These are phyloP conservation scores for Nothocercus nigrocapillus DNA, from an alignment of 2,113 vertebrate genomes.

Conservation along the genomic window DNA sequence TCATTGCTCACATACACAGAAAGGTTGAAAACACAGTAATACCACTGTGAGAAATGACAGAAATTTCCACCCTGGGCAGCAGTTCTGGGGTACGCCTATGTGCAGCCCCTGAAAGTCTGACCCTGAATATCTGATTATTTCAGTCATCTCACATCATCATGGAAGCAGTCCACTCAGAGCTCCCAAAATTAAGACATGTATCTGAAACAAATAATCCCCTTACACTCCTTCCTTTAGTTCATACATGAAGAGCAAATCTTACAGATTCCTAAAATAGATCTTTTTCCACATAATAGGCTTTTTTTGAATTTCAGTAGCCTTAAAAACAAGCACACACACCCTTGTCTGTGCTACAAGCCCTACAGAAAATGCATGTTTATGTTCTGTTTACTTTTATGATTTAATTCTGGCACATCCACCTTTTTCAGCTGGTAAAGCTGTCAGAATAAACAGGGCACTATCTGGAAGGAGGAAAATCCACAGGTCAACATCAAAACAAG, in stretches of 20 bases:
- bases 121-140: not conserved
- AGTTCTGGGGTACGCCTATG: not conserved
- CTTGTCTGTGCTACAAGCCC: not conserved
- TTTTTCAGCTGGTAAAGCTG: constrained; percentile 64
- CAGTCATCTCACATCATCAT: not conserved
- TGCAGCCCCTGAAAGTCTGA: not conserved
- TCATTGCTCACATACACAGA: not conserved
- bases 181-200: not conserved
- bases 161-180: not conserved
- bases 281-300: not conserved
- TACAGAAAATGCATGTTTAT: not conserved
- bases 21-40: not conserved
- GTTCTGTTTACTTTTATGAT: not conserved
- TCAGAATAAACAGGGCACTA: constrained; percentile 58
- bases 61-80: too few relatives aligned
- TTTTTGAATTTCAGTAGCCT: not conserved
- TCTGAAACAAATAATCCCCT: not conserved
- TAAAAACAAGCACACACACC: not conserved
- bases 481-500: constrained; percentile 65
- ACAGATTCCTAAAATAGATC: not conserved
- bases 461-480: constrained; percentile 63
- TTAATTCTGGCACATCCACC: constrained; percentile 43
- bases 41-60: not conserved
- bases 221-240: not conserved
- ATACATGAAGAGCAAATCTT: not conserved